Conservation (phyloP, 2,888 invertebrate genomes). For the Tenthredo mesomela region DNA sequence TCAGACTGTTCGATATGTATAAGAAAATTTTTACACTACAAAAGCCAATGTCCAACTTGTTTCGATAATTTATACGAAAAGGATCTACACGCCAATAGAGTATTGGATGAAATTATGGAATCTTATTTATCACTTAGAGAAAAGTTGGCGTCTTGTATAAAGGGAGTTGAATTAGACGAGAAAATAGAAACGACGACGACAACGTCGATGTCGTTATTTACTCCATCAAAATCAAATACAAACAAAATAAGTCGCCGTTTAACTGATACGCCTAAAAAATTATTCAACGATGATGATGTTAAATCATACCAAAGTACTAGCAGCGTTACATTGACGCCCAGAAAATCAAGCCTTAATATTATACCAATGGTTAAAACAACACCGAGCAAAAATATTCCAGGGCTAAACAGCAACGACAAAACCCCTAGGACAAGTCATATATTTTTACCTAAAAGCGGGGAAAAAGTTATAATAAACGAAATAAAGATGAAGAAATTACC, state of each 20-base stretch:
- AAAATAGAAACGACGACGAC: background rate
- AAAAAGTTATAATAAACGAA: conserved; percentile 40
- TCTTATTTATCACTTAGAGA: conserved; percentile 71
- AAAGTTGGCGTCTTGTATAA: conserved; percentile 68
- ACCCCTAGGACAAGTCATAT: conserved; percentile 56
- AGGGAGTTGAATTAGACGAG: conserved; percentile 60
- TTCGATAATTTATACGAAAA: conserved; percentile 77
- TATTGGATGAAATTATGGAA: conserved; percentile 77
- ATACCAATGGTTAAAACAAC: background rate
- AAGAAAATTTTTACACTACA: conserved; percentile 78
- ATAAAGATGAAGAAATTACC: conserved; percentile 67
- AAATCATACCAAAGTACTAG: background rate
- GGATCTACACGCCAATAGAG: conserved; percentile 78
- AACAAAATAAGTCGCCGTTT: background rate
- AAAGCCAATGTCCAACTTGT: conserved; percentile 79
- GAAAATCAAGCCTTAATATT: background rate
- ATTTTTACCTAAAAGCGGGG: conserved; percentile 69
- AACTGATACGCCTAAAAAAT: background rate
- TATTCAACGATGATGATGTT: background rate
- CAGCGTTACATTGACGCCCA: background rate
- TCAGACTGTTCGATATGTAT: conserved; percentile 80
- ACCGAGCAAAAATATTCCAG: conserved; percentile 55
- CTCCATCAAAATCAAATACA: background rate
- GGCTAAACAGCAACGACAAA: conserved; percentile 66
- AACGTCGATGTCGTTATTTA: no score